Conservation (phyloP, 92 coral and sea anemone species). For the Pocillopora meandrina region DNA sequence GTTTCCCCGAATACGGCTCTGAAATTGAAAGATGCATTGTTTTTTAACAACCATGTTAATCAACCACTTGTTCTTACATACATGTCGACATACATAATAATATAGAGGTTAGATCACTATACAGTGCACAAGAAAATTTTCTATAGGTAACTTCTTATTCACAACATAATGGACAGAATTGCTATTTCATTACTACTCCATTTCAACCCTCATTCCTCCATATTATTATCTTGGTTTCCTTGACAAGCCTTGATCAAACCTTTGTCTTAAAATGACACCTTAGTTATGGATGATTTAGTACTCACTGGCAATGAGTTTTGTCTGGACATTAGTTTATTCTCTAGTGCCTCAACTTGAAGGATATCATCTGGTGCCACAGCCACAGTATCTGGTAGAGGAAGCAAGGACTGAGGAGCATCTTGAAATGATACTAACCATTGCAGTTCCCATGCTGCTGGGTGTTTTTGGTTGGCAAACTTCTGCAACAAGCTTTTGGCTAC, state of each 20-base stretch:
- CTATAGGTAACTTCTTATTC: no score
- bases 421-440: constrained; percentile 95
- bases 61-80: background rate
- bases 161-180: no score
- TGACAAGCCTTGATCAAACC: background rate
- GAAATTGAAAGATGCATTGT: constrained; percentile 22
- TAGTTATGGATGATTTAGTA: background rate
- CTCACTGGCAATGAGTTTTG: constrained; percentile 69
- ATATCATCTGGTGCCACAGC: constrained; percentile 96
- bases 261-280: no score
- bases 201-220: background rate
- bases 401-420: constrained; percentile 92
- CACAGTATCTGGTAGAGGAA: constrained; percentile 88
- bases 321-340: constrained; percentile 7
- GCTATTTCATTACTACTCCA: no score
- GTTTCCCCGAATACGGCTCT: constrained; percentile 99
- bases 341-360: constrained; percentile 25
- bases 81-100: no score
- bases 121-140: no score
- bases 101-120: no score
- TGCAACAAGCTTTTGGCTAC: constrained; percentile 89
- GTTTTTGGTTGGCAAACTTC: constrained; percentile 87
- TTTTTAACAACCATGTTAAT: background rate
- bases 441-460: constrained; percentile 91
- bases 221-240: no score